Evolutionary conservation across 2,797 vertebrate genomes (phyloP), one percentile per base, ranked within the genome.

Genomic region (Champsocephalus esox): DNA sequence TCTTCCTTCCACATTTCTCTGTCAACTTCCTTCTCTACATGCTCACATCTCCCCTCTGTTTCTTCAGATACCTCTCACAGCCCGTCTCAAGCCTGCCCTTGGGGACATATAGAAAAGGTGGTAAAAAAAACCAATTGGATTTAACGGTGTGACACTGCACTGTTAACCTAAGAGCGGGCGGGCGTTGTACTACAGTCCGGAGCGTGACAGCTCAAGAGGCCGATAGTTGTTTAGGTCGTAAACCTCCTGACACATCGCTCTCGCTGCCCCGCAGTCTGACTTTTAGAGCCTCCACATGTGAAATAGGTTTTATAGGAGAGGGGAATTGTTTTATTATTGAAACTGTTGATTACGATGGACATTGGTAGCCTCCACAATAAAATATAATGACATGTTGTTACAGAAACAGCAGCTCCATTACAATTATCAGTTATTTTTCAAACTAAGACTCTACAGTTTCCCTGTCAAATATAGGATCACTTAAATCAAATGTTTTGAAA

Each of bases 41-140:
- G 45, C 52, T 51, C 70, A 70, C 61, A 51, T 74, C 64, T 58
- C 66, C 58, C 32, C 51, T 77, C 64, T 62, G 61, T 2, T 75
- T 65, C 67, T 52, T 54, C 34, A 32, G 67, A 57, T 79, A 75
- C 73, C 77, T 75, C 75, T 77, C 48, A 4, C 67, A 57, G 80
- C 80, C 58, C 80, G 49, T 70, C 76, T 85, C 34, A 72, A 75
- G 80, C 49, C 66, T 57, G 83, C 81, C 89, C 80, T 87, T 77
- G 79, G 88, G 86, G 84, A 88, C 81, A 48, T 76, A 88, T 88
- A 79, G 73, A 73, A 79, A 79, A 66, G 77, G 72, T 80, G 60
- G 66, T 92, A 92, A 92, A 93, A 89, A 89, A 87, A 74, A 8
- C 24, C 24, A 78, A 87, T 92, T 87, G 83, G 83, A 88, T 90